Evolutionary conservation across 2,888 invertebrate genomes (phyloP).

Genomic region (Aquatica leii): DNA sequence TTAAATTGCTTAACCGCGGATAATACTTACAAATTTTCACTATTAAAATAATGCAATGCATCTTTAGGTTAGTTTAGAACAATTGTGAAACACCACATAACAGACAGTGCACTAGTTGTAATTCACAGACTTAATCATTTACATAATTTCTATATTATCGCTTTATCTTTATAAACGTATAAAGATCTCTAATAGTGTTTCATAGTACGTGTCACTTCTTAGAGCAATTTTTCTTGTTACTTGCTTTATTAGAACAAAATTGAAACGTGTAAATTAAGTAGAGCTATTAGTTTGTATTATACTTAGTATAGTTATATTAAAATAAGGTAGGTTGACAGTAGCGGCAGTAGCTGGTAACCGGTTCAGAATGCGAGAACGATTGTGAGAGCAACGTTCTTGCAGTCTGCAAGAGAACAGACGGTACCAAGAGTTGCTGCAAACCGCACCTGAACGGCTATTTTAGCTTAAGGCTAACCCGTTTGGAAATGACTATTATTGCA

Average conservation of each 20-base stretch:
- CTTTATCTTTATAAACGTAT: conserved; percentile 27
- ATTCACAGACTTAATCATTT: conserved; percentile 21
- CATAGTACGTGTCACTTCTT: conserved; percentile 11
- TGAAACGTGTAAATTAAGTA: conserved; percentile 9
- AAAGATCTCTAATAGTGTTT: conserved; percentile 25
- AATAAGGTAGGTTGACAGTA: conserved; percentile 40
- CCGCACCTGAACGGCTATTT: conserved; percentile 39
- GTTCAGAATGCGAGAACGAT: conserved; percentile 45
- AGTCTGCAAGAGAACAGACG: conserved; percentile 39
- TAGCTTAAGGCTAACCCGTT: conserved; percentile 35
- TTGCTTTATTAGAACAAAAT: not conserved
- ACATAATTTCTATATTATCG: conserved; percentile 27
- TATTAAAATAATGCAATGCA: no score
- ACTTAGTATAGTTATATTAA: conserved; percentile 33
- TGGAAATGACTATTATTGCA: conserved; percentile 37
- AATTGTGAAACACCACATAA: no score
- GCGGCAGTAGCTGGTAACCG: conserved; percentile 45
- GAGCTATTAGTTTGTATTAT: conserved; percentile 32
- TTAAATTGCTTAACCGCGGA: no score
- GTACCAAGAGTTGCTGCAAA: conserved; percentile 40
- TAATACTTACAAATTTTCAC: no score
- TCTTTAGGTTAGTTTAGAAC: no score
- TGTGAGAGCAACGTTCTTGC: conserved; percentile 42
- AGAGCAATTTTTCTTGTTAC: conserved; percentile 11
- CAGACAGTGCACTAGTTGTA: no score